Evolutionary conservation across 2,113 vertebrate species (phyloP), one percentile per base, ranked within the genome.

Genomic region (Indicator indicator): DNA sequence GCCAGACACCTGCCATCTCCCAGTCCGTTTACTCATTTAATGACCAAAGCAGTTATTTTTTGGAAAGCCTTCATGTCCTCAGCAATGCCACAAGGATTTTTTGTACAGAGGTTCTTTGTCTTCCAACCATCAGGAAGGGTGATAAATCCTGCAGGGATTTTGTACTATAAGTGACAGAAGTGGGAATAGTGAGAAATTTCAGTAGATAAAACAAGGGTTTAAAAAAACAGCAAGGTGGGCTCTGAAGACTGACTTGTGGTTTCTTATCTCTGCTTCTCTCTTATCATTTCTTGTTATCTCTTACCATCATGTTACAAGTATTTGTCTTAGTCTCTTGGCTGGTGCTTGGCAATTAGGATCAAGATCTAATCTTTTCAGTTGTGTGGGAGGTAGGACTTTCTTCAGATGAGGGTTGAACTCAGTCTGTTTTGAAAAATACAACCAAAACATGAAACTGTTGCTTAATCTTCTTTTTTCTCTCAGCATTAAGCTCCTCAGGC

Each of bases 211-310:
- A 6, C 14, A 64, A 72, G 48, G 77, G 52, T 58, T 72, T 27
- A 52, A 11, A 62, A 78, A 78, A 21, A 6, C 72, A 78, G 86
- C 52, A 18, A 52, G 69, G 79, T 77, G 69, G 75, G 42, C 67
- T 83, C 86, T 77, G 93, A 50, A 65, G 62, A 48, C 15, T 74
- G 73, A 6, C 13, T 56, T 10, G 33, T 63, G 70, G 4, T 82
- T 83, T 86, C 80, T 92, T 40, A 56, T 69, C 70, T 65, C 67
- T 84, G 59, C 63, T 90, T 44, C 81, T 56, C 65, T 50, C 17
- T 52, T 52, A 24, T 6, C 5, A 0, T 48, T 56, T 59, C 72
- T 88, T 56, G 50, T 52, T 52, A 52, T 52, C 50, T 52, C 50
- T 52, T 52, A 52, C 24, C 50, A 52, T 52, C 50, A 52, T 26